Conservation (phyloP, 2,113 vertebrate genomes). For the Turdus rufiventris region DNA sequence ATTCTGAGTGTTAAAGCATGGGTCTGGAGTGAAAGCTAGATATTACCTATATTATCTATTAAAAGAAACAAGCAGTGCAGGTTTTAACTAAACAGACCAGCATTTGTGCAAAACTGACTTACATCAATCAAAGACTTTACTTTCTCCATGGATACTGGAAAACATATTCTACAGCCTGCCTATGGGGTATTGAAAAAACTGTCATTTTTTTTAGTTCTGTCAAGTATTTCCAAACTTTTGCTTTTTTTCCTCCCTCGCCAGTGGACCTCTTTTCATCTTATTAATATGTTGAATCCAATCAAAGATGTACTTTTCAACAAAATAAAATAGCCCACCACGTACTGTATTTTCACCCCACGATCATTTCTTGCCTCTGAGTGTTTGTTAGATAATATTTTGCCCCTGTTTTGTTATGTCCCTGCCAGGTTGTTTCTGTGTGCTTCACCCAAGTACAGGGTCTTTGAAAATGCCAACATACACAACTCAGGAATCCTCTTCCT, state of each 20-base stretch:
- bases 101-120: conserved; percentile 14
- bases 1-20: conserved; percentile 46
- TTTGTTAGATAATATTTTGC: neutral
- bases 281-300: conserved; percentile 21
- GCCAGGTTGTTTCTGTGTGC: neutral
- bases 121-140: conserved; percentile 2
- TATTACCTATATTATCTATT: conserved; percentile 47
- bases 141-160: conserved; percentile 9
- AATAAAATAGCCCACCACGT: conserved; percentile 54
- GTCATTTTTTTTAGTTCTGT: conserved; percentile 36
- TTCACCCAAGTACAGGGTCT: neutral
- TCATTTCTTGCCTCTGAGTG: conserved; percentile 51
- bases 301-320: conserved; percentile 53
- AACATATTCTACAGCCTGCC: conserved; percentile 7
- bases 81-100: neutral
- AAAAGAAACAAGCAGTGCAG: neutral
- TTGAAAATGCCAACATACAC: neutral
- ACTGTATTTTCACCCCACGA: conserved; percentile 44
- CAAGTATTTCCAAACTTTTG: conserved; percentile 10
- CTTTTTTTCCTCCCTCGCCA: conserved; percentile 43
- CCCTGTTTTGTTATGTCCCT: neutral
- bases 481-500: conserved; percentile 31
- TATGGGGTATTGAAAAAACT: neutral
- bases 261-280: conserved; percentile 38
- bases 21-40: conserved; percentile 34